phyloP scores from a whole-genome alignment of 2,113 vertebrate species.

The Notothenia rossii region DNA sequence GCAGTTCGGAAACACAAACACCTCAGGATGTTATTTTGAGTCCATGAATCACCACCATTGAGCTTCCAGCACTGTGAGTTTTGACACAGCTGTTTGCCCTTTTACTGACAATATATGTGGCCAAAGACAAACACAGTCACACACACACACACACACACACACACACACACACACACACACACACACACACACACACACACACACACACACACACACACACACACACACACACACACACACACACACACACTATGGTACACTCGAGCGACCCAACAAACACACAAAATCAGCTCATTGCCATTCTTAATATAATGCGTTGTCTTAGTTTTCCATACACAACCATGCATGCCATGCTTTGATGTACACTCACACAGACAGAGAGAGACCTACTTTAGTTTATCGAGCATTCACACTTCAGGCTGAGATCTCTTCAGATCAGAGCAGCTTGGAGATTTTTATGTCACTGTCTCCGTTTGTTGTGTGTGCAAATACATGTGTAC shows the following conservation, averaged over 20 bases:
- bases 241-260: not conserved
- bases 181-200: conserved; percentile 3
- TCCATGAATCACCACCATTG: conserved; percentile 69
- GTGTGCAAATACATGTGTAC: conserved; percentile 18
- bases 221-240: conserved; percentile 4
- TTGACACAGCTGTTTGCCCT: conserved; percentile 71
- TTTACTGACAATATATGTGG: conserved; percentile 37
- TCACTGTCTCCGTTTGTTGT: conserved; percentile 6
- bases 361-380: not conserved
- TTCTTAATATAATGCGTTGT: not conserved
- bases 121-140: conserved; percentile 7
- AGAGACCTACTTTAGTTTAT: conserved; percentile 9
- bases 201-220: not conserved
- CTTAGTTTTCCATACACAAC: conserved; percentile 7
- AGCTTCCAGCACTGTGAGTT: conserved; percentile 66
- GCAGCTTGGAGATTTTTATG: conserved; percentile 34
- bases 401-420: conserved; percentile 42
- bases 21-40: conserved; percentile 76
- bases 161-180: conserved; percentile 4
- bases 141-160: conserved; percentile 14
- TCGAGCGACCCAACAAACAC: not conserved
- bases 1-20: conserved; percentile 76
- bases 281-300: not conserved
- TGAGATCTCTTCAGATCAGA: conserved; percentile 43
- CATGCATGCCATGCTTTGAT: not conserved